phyloP scores from a whole-genome alignment of 2,113 vertebrate species.

The Myodes glareolus region DNA sequence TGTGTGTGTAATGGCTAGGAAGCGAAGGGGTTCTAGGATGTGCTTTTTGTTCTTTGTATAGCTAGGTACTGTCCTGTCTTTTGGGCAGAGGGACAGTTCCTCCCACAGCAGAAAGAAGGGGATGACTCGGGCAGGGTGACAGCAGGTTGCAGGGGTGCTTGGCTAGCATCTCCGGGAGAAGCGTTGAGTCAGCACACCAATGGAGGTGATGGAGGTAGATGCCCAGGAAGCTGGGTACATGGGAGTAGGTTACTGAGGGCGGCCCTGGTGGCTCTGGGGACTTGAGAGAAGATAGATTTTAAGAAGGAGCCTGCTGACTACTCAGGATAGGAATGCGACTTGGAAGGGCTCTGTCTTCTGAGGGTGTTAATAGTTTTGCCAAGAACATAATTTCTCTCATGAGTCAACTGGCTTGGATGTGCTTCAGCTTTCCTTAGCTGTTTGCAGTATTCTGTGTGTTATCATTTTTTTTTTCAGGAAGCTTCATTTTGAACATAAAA shows the following conservation, averaged over 20 bases:
- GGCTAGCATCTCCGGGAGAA: not conserved
- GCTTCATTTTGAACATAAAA: not conserved
- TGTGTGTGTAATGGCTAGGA: not conserved
- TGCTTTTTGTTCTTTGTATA: not conserved
- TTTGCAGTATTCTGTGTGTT: not conserved
- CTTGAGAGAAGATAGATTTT: not conserved
- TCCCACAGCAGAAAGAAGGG: not conserved
- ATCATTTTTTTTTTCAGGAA: not conserved
- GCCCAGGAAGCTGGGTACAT: accelerated
- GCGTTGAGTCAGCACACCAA: accelerated
- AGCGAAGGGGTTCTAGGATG: not conserved
- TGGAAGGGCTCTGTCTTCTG: not conserved
- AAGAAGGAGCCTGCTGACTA: not conserved
- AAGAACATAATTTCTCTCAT: not conserved
- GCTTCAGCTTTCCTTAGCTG: not conserved
- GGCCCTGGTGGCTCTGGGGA: not conserved
- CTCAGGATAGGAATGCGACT: not conserved
- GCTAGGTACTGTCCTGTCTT: not conserved
- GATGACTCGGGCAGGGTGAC: not conserved
- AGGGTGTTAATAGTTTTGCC: not conserved
- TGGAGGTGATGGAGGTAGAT: not conserved
- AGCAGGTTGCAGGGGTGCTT: accelerated
- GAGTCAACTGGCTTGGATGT: not conserved
- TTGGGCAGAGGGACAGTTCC: not conserved
- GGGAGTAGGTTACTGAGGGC: too few relatives aligned